Evolutionary conservation across 2,888 invertebrate species (phyloP), one percentile per base, ranked within the genome.

Genomic region (Liodrosophila aerea): DNA sequence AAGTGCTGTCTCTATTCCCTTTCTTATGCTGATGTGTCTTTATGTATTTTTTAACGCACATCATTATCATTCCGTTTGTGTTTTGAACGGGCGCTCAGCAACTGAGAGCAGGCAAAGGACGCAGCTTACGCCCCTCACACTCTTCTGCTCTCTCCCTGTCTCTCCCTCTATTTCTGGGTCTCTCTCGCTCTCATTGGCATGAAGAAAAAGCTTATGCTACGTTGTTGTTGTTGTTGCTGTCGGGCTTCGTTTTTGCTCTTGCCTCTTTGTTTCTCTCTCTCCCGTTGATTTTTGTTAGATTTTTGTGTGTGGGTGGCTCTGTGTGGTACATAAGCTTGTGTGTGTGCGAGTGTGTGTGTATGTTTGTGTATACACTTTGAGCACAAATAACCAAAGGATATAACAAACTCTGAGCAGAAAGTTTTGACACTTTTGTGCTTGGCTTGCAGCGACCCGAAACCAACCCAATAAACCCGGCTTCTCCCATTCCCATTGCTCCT

Each of bases 31-130:
- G 33, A 30, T 8, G 29, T 49, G 37, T 76, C 44, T 70, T 64
- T 54, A 50, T 71, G 66, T 83, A 67, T 72, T 80, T 75, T 80
- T 82, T 67, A 73, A 82, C 78, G 78, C 86, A 87, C 83, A 86
- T 86, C 86, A 86, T 86, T 86, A 87, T 87, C 87, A 86, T 86
- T 86, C 86, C 87, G 83, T 87, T 86, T 86, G 86, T 73, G 73
- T 85, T 86, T 86, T 83, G 68, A 86, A 70, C 87, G 71, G 86
- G 86, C 78, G 69, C 68, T 46, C 86, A 86, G 87, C 67, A 78
- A 31, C 18, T 31, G 50, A 12, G 56, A 39, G 54, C 57, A 73
- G 36, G 68, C 58, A 51, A 60, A 65, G 12, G 36, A 31, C 34
- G 33, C 49, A 47, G 36, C 64, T 51, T 46, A 39, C 39, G 22